phyloP scores from a whole-genome alignment of 1,140 invertebrate species.

The Ips nitidus region DNA sequence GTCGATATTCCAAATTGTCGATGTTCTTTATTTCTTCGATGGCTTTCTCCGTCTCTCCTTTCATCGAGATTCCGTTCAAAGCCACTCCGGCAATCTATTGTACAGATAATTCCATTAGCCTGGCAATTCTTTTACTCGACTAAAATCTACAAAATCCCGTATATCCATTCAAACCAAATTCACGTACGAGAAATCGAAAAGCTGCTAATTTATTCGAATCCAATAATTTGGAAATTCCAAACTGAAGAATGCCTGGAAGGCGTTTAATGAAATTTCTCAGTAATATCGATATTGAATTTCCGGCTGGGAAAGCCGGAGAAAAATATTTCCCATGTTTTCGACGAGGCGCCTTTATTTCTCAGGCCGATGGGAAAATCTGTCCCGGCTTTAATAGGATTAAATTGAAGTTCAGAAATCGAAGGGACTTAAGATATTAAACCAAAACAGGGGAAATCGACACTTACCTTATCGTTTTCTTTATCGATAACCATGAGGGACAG shows the following conservation, averaged over 20 bases:
- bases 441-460: background rate
- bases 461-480: constrained; percentile 60
- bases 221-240: background rate
- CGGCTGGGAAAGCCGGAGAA: background rate
- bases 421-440: background rate
- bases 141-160: too few species aligned
- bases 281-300: constrained; percentile 14
- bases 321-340: constrained; percentile 5
- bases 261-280: constrained; percentile 24
- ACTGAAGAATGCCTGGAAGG: constrained; percentile 15
- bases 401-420: background rate
- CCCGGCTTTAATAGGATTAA: too few species aligned
- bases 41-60: constrained; percentile 61
- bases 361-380: too few species aligned
- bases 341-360: background rate
- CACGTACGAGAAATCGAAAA: background rate
- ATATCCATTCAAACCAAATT: too few species aligned
- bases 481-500: constrained; percentile 70
- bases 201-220: background rate
- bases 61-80: constrained; percentile 63
- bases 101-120: constrained; percentile 12
- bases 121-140: background rate
- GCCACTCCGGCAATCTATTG: constrained; percentile 65
- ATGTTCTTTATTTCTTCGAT: constrained; percentile 59
- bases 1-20: constrained; percentile 64